Evolutionary conservation across 2,797 vertebrate species (phyloP).

Genomic region (Borostomias antarcticus): DNA sequence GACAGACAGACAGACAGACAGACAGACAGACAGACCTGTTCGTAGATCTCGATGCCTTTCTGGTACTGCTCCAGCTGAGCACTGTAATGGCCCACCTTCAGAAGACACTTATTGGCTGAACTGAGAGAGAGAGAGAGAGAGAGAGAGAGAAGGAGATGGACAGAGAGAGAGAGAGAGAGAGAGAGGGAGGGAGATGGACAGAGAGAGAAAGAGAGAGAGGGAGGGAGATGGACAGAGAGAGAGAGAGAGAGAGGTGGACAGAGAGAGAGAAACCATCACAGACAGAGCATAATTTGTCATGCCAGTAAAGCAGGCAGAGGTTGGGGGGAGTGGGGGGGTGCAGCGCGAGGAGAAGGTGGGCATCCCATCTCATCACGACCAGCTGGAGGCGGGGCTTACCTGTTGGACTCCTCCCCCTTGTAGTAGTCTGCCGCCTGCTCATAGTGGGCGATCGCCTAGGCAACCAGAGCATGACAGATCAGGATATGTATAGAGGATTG

Average conservation of each 20-base stretch:
- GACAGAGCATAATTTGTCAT: too few relatives aligned
- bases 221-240: constrained; percentile 35
- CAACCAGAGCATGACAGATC: constrained; percentile 8
- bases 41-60: constrained; percentile 92
- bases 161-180: too few relatives aligned
- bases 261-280: not conserved
- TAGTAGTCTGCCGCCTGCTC: constrained; percentile 81
- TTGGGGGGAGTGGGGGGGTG: constrained; percentile 6
- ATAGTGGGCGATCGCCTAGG: constrained; percentile 73
- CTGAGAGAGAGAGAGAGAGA: too few relatives aligned
- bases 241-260: constrained; percentile 68
- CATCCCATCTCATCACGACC: too few relatives aligned
- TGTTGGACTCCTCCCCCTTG: constrained; percentile 74
- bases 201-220: constrained; percentile 29
- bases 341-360: not conserved
- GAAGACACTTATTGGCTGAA: constrained; percentile 91
- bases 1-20: constrained; percentile 55
- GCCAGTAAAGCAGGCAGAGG: constrained; percentile 3
- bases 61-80: constrained; percentile 93
- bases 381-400: constrained; percentile 40
- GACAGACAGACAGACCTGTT: constrained; percentile 77
- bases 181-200: too few relatives aligned
- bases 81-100: constrained; percentile 91
- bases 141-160: not conserved
- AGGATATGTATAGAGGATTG: not conserved